Conservation (phyloP, 2,113 vertebrate species). For the Bungarus multicinctus region DNA sequence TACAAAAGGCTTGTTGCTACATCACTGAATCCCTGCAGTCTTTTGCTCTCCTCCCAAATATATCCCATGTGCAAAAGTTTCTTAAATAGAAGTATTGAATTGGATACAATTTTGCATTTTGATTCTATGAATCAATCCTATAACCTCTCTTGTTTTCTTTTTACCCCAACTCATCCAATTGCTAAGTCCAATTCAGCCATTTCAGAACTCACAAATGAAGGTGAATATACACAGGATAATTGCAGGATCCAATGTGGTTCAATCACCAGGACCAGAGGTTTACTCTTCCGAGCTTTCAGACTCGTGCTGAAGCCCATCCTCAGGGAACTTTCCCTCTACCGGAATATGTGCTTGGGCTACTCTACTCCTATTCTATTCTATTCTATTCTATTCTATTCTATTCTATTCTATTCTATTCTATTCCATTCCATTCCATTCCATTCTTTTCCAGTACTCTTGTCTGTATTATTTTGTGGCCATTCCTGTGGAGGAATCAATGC, state of each 20-base stretch:
- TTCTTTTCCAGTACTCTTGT: background rate
- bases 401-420: too few relatives aligned
- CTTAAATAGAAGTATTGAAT: background rate
- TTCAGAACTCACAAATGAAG: background rate
- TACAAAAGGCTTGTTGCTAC: background rate
- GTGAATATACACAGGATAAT: background rate
- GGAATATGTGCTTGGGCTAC: background rate
- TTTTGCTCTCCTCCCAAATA: background rate
- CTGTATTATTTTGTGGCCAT: constrained; percentile 17
- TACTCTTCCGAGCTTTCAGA: background rate
- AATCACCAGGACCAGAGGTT: background rate
- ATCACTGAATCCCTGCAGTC: background rate
- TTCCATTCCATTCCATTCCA: too few relatives aligned
- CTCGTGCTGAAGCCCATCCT: background rate
- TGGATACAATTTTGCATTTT: background rate
- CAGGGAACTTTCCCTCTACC: background rate
- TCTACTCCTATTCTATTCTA: background rate
- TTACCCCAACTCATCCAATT: background rate
- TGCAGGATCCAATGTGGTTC: background rate
- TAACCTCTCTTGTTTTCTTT: background rate
- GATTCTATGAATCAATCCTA: background rate
- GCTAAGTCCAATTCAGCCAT: too few relatives aligned
- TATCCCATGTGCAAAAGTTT: background rate
- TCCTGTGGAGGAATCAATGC: constrained; percentile 26
- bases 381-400: too few relatives aligned